Evolutionary conservation across 23 tunicate genomes (phyloP).

Genomic region (Pegea sp.): DNA sequence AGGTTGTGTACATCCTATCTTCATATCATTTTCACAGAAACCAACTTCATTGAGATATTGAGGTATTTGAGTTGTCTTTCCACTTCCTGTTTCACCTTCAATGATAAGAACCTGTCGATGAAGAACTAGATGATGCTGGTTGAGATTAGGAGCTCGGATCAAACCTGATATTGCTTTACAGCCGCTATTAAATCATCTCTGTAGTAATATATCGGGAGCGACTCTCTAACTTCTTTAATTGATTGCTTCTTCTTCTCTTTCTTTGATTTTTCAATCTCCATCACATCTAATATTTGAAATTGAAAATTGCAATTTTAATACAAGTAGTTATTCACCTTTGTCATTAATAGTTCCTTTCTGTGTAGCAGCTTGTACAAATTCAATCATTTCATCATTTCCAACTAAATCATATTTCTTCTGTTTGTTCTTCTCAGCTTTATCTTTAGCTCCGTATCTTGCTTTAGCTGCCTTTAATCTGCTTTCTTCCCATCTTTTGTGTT

Average conservation of each 20-base stretch:
- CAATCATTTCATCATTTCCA: constrained; percentile 94
- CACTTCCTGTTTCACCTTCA: constrained; percentile 96
- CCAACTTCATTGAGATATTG: constrained; percentile 84
- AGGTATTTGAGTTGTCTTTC: constrained; percentile 96
- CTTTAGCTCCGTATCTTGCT: constrained; percentile 65
- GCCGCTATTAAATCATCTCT: constrained; percentile 78
- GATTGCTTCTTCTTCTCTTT: constrained; percentile 58
- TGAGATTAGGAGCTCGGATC: no score
- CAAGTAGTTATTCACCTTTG: constrained; percentile 12
- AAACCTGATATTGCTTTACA: constrained; percentile 68
- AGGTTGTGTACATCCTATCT: constrained; percentile 97
- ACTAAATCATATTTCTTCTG: constrained; percentile 61
- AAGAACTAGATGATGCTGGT: not conserved
- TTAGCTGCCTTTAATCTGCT: constrained; percentile 65
- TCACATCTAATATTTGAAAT: constrained; percentile 5
- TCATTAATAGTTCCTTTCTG: constrained; percentile 58
- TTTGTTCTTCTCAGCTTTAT: constrained; percentile 16
- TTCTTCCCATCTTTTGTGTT: constrained; percentile 85
- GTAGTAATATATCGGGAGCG: constrained; percentile 65
- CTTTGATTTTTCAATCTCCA: not conserved
- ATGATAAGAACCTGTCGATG: constrained; percentile 51
- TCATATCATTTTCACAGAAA: constrained; percentile 52
- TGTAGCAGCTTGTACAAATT: constrained; percentile 92
- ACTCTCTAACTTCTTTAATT: constrained; percentile 55
- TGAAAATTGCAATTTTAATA: not conserved